Evolutionary conservation across 2,797 vertebrate genomes (phyloP), one percentile per base, ranked within the genome.

Genomic region (Benthosema pterotum): DNA sequence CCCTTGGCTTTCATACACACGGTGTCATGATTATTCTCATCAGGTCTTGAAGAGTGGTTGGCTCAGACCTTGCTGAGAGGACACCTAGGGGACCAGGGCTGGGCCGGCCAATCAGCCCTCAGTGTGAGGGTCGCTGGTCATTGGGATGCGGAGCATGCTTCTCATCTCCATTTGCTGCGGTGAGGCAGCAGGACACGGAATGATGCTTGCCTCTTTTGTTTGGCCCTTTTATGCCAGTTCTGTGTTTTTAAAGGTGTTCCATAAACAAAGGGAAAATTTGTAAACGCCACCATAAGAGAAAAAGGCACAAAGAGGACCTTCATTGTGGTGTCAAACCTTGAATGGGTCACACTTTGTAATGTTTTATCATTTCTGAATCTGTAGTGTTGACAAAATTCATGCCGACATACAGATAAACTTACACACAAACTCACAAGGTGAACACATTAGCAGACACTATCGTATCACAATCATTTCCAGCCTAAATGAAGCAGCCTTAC

Each of bases 11-110:
- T 77, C 72, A 78, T 73, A 77, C 63, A 65, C 58, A 80, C 56
- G 63, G 42, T 9, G 14, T 72, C 73, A 89, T 89, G 80, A 87
- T 88, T 89, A 91, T 91, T 89, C 87, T 56, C 52, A 54, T 83
- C 86, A 83, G 81, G 85, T 82, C 46, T 18, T 11, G 48, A 54
- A 72, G 52, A 65, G 70, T 55, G 45, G 70, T 83, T 42, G 67
- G 84, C 83, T 79, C 72, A 71, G 87, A 86, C 87, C 84, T 85
- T 58, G 67, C 71, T 81, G 65, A 81, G 79, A 83, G 80, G 81
- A 83, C 80, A 79, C 71, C 63, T 72, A 67, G 63, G 77, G 78
- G 81, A 73, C 65, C 77, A 67, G 57, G 71, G 75, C 32, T 11
- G 71, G 69, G 5, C 22, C 5, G 85, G 78, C 88, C 85, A 86